phyloP scores from a whole-genome alignment of 2,888 invertebrate species.

The Odontocerum albicorne region DNA sequence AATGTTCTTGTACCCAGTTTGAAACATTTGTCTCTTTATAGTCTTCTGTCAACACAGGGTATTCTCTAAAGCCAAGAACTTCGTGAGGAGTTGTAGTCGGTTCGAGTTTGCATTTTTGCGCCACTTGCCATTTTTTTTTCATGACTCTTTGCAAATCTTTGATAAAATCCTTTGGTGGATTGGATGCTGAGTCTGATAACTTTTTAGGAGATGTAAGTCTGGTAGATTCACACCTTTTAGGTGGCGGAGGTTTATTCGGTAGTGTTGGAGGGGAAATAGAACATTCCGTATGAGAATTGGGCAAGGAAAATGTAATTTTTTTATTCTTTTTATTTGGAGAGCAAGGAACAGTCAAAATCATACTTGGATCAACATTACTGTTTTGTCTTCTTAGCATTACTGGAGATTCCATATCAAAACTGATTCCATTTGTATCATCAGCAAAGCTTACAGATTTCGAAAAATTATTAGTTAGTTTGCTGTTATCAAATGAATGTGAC shows the following conservation, averaged over 20 bases:
- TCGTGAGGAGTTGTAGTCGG: constrained; percentile 88
- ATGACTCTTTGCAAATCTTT: constrained; percentile 89
- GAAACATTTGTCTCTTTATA: constrained; percentile 82
- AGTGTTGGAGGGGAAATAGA: constrained; percentile 58
- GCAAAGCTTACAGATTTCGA: constrained; percentile 22
- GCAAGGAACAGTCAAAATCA: constrained; percentile 44
- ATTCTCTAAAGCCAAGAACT: constrained; percentile 86
- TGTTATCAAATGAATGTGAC: constrained; percentile 4
- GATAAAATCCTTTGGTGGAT: constrained; percentile 80
- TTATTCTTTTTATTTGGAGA: constrained; percentile 58
- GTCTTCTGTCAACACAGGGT: constrained; percentile 68
- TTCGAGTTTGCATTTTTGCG: constrained; percentile 88
- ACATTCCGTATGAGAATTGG: constrained; percentile 49
- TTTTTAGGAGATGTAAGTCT: constrained; percentile 77
- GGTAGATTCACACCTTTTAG: constrained; percentile 75
- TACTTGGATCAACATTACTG: constrained; percentile 57
- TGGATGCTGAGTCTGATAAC: constrained; percentile 69
- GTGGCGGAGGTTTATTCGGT: constrained; percentile 69
- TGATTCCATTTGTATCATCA: constrained; percentile 13
- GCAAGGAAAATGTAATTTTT: constrained; percentile 66
- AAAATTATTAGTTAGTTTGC: constrained; percentile 2
- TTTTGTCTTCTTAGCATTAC: constrained; percentile 50
- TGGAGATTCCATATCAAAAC: constrained; percentile 38
- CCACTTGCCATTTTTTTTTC: constrained; percentile 92
- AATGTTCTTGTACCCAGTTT: constrained; percentile 89